Conservation (phyloP, 2,888 invertebrate species). For the Euplexia lucipara region DNA sequence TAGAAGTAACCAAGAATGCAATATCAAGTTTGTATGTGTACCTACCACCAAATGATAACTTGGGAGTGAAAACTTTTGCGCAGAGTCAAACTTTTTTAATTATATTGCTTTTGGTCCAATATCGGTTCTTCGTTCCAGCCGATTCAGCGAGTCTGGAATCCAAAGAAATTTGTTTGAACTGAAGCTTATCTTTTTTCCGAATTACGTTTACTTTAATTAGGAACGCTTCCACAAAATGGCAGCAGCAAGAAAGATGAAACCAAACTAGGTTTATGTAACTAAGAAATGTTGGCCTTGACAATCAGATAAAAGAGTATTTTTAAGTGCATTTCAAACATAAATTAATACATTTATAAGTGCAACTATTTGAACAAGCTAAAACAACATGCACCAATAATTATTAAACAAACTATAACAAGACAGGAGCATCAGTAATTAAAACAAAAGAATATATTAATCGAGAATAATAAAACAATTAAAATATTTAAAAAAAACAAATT, state of each 20-base stretch:
- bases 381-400: too few species aligned
- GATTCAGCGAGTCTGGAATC: conserved; percentile 52
- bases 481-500: too few species aligned
- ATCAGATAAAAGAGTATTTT: too few species aligned
- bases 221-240: conserved; percentile 15
- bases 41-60: conserved; percentile 55
- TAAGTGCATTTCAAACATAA: too few species aligned
- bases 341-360: too few species aligned
- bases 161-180: conserved; percentile 57
- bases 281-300: not conserved
- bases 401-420: too few species aligned
- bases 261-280: not conserved
- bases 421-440: too few species aligned
- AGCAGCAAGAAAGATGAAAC: not conserved
- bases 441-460: too few species aligned
- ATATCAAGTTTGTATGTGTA: conserved; percentile 47
- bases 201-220: conserved; percentile 46
- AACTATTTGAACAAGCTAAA: too few species aligned
- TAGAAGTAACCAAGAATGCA: conserved; percentile 44
- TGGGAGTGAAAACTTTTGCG: conserved; percentile 58
- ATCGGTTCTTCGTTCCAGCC: conserved; percentile 59
- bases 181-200: conserved; percentile 50
- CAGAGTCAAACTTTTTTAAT: conserved; percentile 72
- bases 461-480: too few species aligned
- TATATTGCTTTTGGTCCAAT: conserved; percentile 68